Conservation (phyloP, 92 coral and sea anemone species). For the Hydrozoanthus gracilis region DNA sequence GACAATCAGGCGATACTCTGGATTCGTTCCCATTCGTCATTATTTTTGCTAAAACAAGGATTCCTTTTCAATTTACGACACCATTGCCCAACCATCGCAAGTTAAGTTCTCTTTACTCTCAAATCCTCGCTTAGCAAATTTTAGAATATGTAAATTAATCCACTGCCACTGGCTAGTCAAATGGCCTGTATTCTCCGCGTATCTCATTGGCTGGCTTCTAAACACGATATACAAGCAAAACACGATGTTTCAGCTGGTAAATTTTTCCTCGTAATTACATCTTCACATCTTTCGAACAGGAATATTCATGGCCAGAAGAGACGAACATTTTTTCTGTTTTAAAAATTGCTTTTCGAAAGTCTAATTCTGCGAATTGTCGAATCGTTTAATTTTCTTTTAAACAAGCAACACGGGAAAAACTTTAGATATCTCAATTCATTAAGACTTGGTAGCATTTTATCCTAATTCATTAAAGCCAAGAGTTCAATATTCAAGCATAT, state of each 20-base stretch:
- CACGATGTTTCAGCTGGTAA: conserved; percentile 40
- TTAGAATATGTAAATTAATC: conserved; percentile 31
- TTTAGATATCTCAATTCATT: too few relatives aligned
- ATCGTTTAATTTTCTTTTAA: too few relatives aligned
- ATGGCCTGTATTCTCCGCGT: background rate
- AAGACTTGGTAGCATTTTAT: too few relatives aligned
- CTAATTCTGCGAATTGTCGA: too few relatives aligned
- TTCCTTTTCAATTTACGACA: background rate
- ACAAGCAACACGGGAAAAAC: too few relatives aligned
- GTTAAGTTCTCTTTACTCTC: background rate
- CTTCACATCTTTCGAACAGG: too few relatives aligned
- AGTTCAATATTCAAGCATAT: too few relatives aligned
- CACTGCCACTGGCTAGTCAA: background rate
- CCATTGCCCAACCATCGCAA: conserved; percentile 1
- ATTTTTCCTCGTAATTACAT: background rate
- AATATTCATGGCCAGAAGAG: too few relatives aligned
- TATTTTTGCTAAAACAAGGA: background rate
- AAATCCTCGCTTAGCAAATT: background rate
- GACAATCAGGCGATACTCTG: conserved; percentile 40
- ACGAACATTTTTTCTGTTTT: too few relatives aligned
- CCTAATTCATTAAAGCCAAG: too few relatives aligned
- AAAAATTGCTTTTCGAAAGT: too few relatives aligned
- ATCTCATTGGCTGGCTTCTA: conserved; percentile 35
- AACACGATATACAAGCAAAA: conserved; percentile 6
- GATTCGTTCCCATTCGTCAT: conserved; percentile 32